These are phyloP conservation scores for Varanus komodoensis DNA, from an alignment of 2,113 vertebrate genomes.

Conservation along the genomic window DNA sequence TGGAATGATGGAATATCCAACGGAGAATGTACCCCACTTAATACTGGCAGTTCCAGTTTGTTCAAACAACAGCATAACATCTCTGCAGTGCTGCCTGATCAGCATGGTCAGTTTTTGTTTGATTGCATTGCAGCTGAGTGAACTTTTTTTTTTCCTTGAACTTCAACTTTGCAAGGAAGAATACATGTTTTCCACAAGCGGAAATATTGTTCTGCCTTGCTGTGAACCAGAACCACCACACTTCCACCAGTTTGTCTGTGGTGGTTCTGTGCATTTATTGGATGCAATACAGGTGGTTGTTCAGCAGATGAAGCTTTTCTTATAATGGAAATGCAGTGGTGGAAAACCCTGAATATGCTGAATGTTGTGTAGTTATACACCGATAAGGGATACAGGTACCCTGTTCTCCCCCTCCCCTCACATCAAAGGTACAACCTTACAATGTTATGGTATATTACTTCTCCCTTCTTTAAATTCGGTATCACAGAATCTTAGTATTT, in stretches of 20 bases:
- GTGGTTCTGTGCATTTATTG: neutral
- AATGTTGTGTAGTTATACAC: neutral
- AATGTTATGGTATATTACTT: neutral
- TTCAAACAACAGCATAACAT: neutral
- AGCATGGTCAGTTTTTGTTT: neutral
- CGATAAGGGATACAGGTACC: neutral
- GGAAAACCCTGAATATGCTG: neutral
- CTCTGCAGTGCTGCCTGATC: neutral
- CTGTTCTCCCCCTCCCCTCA: neutral
- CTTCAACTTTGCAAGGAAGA: neutral
- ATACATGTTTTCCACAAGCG: neutral
- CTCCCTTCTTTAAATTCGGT: slow-evolving; percentile 34
- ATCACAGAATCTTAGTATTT: slow-evolving; percentile 50
- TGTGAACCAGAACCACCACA: neutral
- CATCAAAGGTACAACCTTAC: neutral
- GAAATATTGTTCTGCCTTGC: neutral
- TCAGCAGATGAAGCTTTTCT: neutral
- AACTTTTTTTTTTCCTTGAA: neutral
- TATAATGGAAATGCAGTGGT: neutral
- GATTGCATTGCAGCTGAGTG: neutral
- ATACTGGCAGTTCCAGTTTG: neutral
- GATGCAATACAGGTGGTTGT: neutral
- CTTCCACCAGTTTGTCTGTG: neutral
- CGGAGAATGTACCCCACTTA: neutral
- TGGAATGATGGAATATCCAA: neutral